A percentile compares a stretch with the other conserved stretches of the same genome.
Evolutionary conservation across 2,113 vertebrate genomes (phyloP).

Genomic region (Centrocercus urophasianus): DNA sequence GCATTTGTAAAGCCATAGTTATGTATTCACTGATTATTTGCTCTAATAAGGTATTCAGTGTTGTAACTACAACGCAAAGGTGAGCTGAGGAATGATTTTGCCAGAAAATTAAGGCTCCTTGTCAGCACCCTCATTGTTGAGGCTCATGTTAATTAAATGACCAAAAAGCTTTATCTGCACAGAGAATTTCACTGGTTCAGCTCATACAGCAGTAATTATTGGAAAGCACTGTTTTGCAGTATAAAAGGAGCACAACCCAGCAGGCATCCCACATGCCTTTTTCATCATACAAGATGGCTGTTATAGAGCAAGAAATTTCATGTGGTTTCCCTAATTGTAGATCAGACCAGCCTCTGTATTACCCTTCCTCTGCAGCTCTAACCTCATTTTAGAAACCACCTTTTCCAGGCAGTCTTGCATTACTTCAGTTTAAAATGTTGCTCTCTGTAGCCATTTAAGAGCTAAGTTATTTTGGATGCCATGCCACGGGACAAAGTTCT

Average conservation of each 20-base stretch:
- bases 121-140: conserved; percentile 44
- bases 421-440: neutral
- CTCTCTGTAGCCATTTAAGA: neutral
- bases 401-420: neutral
- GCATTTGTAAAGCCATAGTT: neutral
- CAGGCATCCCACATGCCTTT: conserved; percentile 27
- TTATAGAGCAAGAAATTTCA: neutral
- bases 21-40: neutral
- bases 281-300: conserved; percentile 30
- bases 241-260: conserved; percentile 55
- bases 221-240: conserved; percentile 34
- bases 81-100: neutral
- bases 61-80: neutral
- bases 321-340: neutral
- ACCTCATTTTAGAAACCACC: neutral
- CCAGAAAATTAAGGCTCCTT: conserved; percentile 44
- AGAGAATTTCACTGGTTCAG: conserved; percentile 35
- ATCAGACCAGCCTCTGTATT: neutral
- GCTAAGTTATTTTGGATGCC: neutral
- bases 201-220: conserved; percentile 46
- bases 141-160: conserved; percentile 7
- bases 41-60: neutral
- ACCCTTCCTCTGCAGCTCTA: neutral
- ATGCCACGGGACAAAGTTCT: neutral
- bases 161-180: conserved; percentile 41